Base-by-base conservation (phyloP, 2,888 invertebrate species). In the Hermaeophaga mercurialis region DNA sequence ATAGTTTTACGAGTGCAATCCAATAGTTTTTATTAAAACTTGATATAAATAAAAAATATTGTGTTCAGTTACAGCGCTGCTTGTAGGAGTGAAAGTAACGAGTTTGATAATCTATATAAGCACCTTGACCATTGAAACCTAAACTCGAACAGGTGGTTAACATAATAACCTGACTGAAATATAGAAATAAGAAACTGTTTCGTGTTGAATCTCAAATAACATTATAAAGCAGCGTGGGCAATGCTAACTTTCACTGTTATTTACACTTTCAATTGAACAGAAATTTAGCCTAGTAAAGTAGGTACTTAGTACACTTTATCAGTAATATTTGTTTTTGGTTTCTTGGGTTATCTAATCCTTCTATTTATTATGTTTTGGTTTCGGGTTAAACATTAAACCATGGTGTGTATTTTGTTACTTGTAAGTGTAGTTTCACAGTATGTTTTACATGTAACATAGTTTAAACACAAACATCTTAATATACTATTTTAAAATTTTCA, bases 131-230 rank as follows among this genome's bases (percentile, higher is more conserved):
- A 15, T 22, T 43, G 26, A 31, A 11, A 24, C 15, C 12, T 18
- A 18, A 43, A 43, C 24, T 43, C 12, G 19, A 43, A 43, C 43
- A 43, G 43, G 43, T 43, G 24, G 24, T 11, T 12, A 24, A 43
- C n/a, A 43, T 3, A 31, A 31, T 24, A 43, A 43, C 43, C 15
- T 26, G 43, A 24, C 12, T 24, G 43, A 14, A 43, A 43, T 43
- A 43, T 11, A 17, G n/a, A n/a, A 43, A 43, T 43, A 43, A 43
- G 43, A 43, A 43, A 43, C 43, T 12, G n/a, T 12, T 43, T 12
- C 11, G 7, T 24, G 24, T 26, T 31, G 31, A 43, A 18, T 31
- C 12, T 31, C 12, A 31, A 31, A 4, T 43, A 18, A 12, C n/a
- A 24, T 43, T 18, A 3, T 26, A 43, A n/a, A 19, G 14, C 31